phyloP scores from a whole-genome alignment of 2,113 vertebrate genomes.

The Oryzias celebensis region DNA sequence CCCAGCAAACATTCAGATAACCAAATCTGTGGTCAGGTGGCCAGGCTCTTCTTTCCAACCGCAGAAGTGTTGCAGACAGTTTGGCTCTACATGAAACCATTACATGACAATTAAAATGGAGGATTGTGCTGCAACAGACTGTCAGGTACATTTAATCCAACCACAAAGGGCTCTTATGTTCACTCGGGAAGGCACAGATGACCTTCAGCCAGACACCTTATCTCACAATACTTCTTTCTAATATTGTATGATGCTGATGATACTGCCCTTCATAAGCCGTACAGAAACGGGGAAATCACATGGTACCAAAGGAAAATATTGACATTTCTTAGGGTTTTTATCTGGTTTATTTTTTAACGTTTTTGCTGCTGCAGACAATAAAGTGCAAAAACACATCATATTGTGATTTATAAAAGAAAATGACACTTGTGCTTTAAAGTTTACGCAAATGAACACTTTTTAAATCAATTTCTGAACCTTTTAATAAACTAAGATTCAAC shows the following conservation, averaged over 20 bases:
- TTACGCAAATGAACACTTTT: too few species aligned
- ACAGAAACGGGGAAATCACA: constrained; percentile 69
- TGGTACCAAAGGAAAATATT: constrained; percentile 63
- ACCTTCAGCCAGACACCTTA: constrained; percentile 74
- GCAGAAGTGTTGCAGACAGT: constrained; percentile 74
- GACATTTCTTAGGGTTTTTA: constrained; percentile 15
- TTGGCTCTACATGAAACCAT: constrained; percentile 76
- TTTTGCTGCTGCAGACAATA: constrained; percentile 11
- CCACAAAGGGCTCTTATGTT: constrained; percentile 76
- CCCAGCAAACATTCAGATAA: constrained; percentile 36
- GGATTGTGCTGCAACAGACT: constrained; percentile 63
- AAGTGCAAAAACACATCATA: too few species aligned
- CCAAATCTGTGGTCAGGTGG: constrained; percentile 60
- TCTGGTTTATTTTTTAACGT: constrained; percentile 31
- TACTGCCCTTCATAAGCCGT: constrained; percentile 39
- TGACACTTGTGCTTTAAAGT: too few species aligned
- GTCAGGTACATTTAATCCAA: constrained; percentile 73
- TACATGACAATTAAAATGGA: constrained; percentile 77
- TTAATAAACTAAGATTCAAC: too few species aligned
- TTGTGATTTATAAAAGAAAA: too few species aligned
- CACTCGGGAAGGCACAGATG: constrained; percentile 57
- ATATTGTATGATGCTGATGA: constrained; percentile 63
- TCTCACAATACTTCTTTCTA: constrained; percentile 62
- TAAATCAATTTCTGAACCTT: too few species aligned
- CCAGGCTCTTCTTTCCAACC: constrained; percentile 67